phyloP scores from a whole-genome alignment of 2,113 vertebrate genomes.

The Gymnocephalus cernua region DNA sequence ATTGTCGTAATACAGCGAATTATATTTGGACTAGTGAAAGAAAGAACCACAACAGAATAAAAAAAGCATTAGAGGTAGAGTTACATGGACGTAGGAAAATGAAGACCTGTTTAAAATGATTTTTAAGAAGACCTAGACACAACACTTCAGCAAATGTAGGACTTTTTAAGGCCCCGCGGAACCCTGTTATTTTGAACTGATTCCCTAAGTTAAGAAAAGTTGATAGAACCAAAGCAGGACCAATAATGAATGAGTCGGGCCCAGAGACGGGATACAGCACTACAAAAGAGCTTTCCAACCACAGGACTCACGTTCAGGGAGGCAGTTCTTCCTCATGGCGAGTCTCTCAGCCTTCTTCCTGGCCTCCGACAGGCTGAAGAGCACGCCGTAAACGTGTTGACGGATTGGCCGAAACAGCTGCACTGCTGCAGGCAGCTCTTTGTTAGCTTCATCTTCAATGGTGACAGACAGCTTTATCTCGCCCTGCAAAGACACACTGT shows the following conservation, averaged over 20 bases:
- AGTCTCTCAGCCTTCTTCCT: conserved; percentile 95
- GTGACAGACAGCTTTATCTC: conserved; percentile 97
- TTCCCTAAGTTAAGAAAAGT: not conserved
- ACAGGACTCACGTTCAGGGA: conserved; percentile 85
- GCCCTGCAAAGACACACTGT: conserved; percentile 83
- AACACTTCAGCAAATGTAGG: no score
- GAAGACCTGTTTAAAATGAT: no score
- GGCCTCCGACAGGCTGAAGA: conserved; percentile 96
- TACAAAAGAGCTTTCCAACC: not conserved
- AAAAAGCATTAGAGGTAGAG: no score
- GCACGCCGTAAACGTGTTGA: conserved; percentile 97
- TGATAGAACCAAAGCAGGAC: not conserved
- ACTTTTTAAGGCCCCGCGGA: no score
- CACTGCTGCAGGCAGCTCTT: conserved; percentile 95
- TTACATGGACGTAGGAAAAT: no score
- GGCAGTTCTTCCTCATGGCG: conserved; percentile 93
- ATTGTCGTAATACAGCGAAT: no score
- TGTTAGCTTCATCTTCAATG: conserved; percentile 98
- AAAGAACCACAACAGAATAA: no score
- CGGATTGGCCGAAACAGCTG: conserved; percentile 95
- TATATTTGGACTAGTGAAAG: no score
- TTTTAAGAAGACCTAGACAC: no score
- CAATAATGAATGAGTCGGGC: not conserved
- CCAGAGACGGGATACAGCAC: not conserved
- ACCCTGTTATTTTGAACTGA: not conserved